Evolutionary conservation across 37 sponge, comb jelly and placozoan species (phyloP).

Genomic region (Cladorhizidae sp.): DNA sequence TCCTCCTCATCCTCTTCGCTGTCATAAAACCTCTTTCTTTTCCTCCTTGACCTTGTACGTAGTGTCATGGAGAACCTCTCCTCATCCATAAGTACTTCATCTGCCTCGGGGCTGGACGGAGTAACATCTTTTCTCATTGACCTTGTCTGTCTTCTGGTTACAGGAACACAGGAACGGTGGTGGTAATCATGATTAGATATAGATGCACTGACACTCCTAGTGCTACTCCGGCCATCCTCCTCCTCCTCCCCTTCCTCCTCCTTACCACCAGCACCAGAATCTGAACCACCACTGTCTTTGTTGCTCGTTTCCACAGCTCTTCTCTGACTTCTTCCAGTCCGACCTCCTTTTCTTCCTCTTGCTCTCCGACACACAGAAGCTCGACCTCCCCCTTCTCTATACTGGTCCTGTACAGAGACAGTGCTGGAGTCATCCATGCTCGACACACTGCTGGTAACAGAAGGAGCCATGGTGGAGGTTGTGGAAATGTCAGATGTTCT

Average conservation of each 20-base stretch:
- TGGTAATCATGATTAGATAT: not conserved
- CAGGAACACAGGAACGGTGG: too few species aligned
- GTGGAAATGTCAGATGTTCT: not conserved
- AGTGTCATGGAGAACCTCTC: conserved; percentile 23
- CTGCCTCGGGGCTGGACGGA: not conserved
- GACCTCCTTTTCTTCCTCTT: not conserved
- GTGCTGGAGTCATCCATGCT: not conserved
- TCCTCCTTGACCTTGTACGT: conserved; percentile 1
- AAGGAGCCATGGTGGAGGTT: not conserved
- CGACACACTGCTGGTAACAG: not conserved
- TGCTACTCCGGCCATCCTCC: not conserved
- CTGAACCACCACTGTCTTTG: not conserved
- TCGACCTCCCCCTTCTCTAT: not conserved
- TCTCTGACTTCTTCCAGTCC: not conserved
- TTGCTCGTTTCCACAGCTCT: not conserved
- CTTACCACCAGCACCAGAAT: too few species aligned
- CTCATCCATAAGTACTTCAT: not conserved
- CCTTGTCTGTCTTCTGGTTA: conserved; percentile 14
- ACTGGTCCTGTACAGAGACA: not conserved
- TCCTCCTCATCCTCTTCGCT: conserved; percentile 8
- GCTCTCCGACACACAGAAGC: not conserved
- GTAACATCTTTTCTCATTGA: conserved; percentile 1
- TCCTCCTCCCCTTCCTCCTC: too few species aligned
- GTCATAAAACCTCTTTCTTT: not conserved
- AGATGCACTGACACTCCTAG: conserved; percentile 3